Percentiles rank a stretch among this genome's conserved stretches.
These are phyloP conservation scores for Pocota personata DNA, from an alignment of 2,888 invertebrate species.

Conservation along the genomic window DNA sequence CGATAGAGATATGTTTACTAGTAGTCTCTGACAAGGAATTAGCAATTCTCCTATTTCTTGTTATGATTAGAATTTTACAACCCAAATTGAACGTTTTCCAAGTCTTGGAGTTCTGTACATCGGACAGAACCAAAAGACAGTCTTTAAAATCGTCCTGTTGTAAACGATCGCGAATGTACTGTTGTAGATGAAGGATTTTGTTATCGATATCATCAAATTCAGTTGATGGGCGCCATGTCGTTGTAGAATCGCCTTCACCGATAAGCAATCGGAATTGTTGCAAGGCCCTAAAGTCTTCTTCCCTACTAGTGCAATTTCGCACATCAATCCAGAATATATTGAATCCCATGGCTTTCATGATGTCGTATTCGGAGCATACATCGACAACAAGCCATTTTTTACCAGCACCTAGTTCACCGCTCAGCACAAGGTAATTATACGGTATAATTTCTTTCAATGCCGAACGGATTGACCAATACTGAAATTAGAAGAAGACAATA, in stretches of 20 bases:
- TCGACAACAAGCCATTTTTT: constrained; percentile 82
- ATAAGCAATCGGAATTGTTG: constrained; percentile 77
- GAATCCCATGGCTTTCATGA: constrained; percentile 80
- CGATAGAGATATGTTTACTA: constrained; percentile 76
- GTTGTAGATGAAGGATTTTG: constrained; percentile 77
- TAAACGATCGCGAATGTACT: constrained; percentile 75
- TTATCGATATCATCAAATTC: constrained; percentile 76
- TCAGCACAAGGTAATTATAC: constrained; percentile 78
- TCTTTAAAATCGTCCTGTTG: constrained; percentile 77
- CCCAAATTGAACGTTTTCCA: constrained; percentile 79
- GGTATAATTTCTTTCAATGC: constrained; percentile 77
- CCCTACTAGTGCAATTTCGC: constrained; percentile 77
- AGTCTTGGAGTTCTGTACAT: constrained; percentile 80
- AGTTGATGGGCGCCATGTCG: constrained; percentile 40
- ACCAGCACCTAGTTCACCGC: constrained; percentile 81
- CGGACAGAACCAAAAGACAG: constrained; percentile 79
- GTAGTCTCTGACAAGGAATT: constrained; percentile 76
- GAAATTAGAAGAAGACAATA: constrained; percentile 38
- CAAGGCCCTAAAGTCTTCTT: constrained; percentile 77
- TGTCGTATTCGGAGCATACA: constrained; percentile 79
- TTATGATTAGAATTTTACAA: constrained; percentile 81
- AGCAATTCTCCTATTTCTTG: constrained; percentile 78
- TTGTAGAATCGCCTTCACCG: constrained; percentile 55
- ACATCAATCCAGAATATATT: constrained; percentile 81
- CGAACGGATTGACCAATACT: constrained; percentile 77